Percentiles rank a stretch among this genome's conserved stretches.
phyloP scores from a whole-genome alignment of 2,113 vertebrate species.

The Neoarius graeffei region DNA sequence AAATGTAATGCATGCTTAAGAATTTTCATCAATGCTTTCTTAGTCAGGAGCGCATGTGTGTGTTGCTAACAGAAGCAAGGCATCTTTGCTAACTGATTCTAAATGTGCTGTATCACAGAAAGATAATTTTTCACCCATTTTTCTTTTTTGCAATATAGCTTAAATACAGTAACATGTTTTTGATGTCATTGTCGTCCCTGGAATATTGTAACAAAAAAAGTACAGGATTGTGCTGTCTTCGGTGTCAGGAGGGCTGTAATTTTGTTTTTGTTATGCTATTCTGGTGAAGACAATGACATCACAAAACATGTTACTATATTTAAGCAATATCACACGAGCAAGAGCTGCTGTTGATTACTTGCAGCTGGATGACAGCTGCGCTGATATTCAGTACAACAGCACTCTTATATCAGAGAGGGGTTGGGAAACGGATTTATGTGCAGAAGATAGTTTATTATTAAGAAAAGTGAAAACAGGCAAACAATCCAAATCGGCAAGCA shows the following conservation, averaged over 20 bases:
- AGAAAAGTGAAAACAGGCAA: too few relatives aligned
- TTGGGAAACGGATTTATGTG: too few relatives aligned
- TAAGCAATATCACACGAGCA: not conserved
- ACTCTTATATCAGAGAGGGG: too few relatives aligned
- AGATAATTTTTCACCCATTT: constrained; percentile 34
- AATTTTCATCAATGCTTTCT: not conserved
- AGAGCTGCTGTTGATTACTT: not conserved
- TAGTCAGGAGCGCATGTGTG: not conserved
- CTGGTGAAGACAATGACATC: not conserved
- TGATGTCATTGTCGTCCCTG: not conserved
- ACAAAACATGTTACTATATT: not conserved
- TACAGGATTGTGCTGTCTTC: not conserved
- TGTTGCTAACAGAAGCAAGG: too few relatives aligned
- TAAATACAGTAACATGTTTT: not conserved
- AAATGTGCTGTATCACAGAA: constrained; percentile 19
- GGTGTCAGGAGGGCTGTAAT: too few relatives aligned
- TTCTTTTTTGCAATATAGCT: not conserved
- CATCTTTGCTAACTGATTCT: constrained; percentile 8
- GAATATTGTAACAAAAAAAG: not conserved
- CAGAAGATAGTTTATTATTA: too few relatives aligned
- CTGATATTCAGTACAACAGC: not conserved
- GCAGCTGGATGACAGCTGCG: too few relatives aligned
- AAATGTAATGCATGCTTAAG: not conserved
- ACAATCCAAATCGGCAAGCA: too few relatives aligned
- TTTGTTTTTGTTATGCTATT: not conserved